phyloP scores from a whole-genome alignment of 2,113 vertebrate species.

The Thinocorus orbignyianus region DNA sequence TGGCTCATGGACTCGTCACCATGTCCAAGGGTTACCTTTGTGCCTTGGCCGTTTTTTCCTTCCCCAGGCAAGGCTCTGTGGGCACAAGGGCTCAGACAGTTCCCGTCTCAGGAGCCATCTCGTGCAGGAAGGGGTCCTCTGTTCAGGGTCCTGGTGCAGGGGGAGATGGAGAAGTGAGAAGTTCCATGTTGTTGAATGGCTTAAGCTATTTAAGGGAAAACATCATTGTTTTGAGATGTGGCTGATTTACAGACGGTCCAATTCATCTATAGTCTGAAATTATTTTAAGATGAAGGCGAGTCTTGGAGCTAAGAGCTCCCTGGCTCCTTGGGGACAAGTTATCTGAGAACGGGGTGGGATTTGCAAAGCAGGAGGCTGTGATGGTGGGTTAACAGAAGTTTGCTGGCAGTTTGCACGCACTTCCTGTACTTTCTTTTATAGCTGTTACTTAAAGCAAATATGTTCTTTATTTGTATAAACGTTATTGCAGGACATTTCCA shows the following conservation, averaged over 20 bases:
- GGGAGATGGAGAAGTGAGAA: not conserved
- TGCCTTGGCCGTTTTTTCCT: not conserved
- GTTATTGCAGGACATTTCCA: slow-evolving; percentile 27
- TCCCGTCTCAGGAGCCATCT: not conserved
- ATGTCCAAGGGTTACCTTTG: not conserved
- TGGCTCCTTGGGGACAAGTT: not conserved
- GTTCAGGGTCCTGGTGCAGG: not conserved
- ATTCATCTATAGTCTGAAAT: not conserved
- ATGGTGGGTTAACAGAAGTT: not conserved
- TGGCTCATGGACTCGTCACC: not conserved
- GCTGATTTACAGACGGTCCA: not conserved
- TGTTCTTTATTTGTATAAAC: slow-evolving; percentile 8
- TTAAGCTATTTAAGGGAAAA: not conserved
- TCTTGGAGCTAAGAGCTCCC: not conserved
- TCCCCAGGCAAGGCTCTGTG: not conserved
- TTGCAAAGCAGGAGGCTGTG: not conserved
- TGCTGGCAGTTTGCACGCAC: not conserved
- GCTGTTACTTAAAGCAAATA: slow-evolving; percentile 51
- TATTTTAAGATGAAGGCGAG: not conserved
- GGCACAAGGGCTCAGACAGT: not conserved
- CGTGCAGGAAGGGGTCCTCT: not conserved
- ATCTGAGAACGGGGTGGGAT: not conserved
- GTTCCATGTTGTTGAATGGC: not conserved
- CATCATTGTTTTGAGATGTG: not conserved
- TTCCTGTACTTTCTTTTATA: slow-evolving; percentile 15